A percentile compares a stretch with the other conserved stretches of the same genome.
phyloP scores from a whole-genome alignment of 2,797 vertebrate genomes.

The Ciconia nigra region DNA sequence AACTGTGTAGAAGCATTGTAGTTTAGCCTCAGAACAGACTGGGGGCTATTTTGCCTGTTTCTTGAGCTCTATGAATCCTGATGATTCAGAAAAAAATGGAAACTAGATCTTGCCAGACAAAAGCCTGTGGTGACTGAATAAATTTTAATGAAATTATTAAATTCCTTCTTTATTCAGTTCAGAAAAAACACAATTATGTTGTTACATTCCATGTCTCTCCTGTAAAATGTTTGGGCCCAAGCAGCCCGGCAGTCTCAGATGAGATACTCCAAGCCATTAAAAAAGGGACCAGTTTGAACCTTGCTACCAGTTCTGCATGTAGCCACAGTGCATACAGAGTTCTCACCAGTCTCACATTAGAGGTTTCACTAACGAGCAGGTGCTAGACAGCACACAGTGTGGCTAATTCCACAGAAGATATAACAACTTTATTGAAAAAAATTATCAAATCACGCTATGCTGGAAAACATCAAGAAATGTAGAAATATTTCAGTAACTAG shows the following conservation, averaged over 20 bases:
- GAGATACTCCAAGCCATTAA: background rate
- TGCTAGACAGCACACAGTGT: background rate
- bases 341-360: background rate
- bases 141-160: background rate
- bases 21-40: background rate
- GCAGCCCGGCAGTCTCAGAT: background rate
- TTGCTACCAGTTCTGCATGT: background rate
- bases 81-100: background rate
- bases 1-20: background rate
- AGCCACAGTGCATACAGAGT: background rate
- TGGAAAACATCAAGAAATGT: background rate
- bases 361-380: background rate
- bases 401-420: background rate
- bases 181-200: background rate
- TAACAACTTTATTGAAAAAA: background rate
- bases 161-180: background rate
- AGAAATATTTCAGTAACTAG: background rate
- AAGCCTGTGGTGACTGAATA: background rate
- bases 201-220: background rate
- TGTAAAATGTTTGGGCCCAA: background rate
- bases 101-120: background rate
- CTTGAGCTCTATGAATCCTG: background rate
- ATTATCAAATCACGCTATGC: background rate
- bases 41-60: background rate
- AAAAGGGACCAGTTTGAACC: background rate